These are phyloP conservation scores for Incurvaria masculella DNA, from an alignment of 2,888 invertebrate species.

Conservation along the genomic window DNA sequence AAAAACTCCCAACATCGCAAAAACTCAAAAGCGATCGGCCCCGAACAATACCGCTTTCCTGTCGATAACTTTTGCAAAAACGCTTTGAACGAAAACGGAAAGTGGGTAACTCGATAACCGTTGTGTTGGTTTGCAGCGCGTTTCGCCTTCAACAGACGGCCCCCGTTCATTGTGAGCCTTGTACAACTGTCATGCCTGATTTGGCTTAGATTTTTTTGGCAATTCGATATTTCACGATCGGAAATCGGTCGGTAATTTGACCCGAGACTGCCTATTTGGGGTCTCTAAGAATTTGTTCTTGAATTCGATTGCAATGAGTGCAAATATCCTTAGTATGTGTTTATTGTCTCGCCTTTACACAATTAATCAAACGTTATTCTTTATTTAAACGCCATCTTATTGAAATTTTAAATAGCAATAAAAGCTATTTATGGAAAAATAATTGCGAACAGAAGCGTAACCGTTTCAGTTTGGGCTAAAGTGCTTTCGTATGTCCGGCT, in stretches of 20 bases:
- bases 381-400: too few relatives aligned
- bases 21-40: background rate
- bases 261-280: background rate
- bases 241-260: background rate
- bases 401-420: too few relatives aligned
- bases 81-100: background rate
- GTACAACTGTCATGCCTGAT: background rate
- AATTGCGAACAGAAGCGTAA: too few relatives aligned
- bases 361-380: too few relatives aligned
- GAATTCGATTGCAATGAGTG: too few relatives aligned
- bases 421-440: too few relatives aligned
- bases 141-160: background rate
- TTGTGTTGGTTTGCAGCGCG: background rate
- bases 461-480: too few relatives aligned
- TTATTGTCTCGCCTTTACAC: too few relatives aligned
- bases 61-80: background rate
- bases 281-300: background rate
- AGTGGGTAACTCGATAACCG: background rate
- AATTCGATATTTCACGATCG: background rate
- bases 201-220: background rate
- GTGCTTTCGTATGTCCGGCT: too few relatives aligned
- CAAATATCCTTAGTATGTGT: too few relatives aligned
- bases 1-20: background rate
- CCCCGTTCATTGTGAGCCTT: background rate
- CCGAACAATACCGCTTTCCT: background rate